These are phyloP conservation scores for Ptilodon capucinus DNA, from an alignment of 2,888 invertebrate genomes.

Conservation along the genomic window DNA sequence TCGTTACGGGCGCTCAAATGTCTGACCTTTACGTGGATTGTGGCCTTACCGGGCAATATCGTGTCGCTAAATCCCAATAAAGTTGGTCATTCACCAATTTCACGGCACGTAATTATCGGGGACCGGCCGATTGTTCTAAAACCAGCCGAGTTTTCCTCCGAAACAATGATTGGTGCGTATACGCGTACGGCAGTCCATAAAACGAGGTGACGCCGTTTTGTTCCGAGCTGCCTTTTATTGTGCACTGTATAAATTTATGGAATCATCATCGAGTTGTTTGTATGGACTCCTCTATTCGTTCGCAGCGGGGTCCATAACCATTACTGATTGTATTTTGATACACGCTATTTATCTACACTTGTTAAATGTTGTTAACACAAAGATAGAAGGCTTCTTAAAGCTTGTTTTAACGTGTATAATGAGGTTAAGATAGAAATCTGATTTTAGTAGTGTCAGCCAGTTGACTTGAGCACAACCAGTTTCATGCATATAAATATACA, in stretches of 20 bases:
- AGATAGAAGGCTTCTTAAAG: too few relatives aligned
- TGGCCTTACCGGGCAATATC: conserved; percentile 36
- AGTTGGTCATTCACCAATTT: conserved; percentile 59
- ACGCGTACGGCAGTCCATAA: conserved; percentile 62
- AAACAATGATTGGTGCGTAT: conserved; percentile 61
- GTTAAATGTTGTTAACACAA: conserved; percentile 48
- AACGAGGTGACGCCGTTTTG: conserved; percentile 75
- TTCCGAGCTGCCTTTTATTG: conserved; percentile 74
- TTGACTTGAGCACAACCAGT: too few relatives aligned
- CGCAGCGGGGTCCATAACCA: conserved; percentile 73
- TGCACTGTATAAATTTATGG: conserved; percentile 81
- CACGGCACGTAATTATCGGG: conserved; percentile 56
- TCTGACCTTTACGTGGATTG: background rate
- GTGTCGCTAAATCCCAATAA: conserved; percentile 56
- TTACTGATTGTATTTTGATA: conserved; percentile 75
- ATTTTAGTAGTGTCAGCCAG: too few relatives aligned
- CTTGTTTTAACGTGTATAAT: too few relatives aligned
- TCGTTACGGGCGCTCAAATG: background rate
- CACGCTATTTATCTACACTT: conserved; percentile 70
- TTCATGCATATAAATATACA: too few relatives aligned
- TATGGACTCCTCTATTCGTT: conserved; percentile 76
- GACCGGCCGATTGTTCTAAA: conserved; percentile 47
- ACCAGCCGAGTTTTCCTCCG: conserved; percentile 38
- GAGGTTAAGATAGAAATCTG: too few relatives aligned
- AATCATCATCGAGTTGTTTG: conserved; percentile 80